A percentile compares a stretch with the other conserved stretches of the same genome.
Conservation (phyloP, 2,797 vertebrate genomes). For the Anomalospiza imberbis region DNA sequence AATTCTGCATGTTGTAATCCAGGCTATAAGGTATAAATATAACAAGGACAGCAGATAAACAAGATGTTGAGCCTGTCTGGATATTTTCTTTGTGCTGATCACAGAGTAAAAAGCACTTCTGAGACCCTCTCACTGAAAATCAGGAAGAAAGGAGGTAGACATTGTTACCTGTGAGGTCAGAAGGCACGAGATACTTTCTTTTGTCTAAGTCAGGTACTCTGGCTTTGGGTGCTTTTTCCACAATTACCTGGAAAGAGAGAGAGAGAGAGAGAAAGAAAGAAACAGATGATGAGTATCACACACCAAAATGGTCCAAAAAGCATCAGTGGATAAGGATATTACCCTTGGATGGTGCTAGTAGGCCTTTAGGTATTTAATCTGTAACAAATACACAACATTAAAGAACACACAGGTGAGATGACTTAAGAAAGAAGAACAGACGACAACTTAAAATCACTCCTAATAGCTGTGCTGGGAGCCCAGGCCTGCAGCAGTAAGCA, state of each 20-base stretch:
- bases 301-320: background rate
- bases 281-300: background rate
- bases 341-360: background rate
- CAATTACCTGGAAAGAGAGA: conserved; percentile 73
- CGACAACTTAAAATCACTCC: background rate
- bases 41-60: background rate
- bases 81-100: background rate
- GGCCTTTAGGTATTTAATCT: background rate
- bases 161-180: conserved; percentile 79
- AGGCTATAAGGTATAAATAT: background rate
- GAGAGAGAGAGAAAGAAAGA: background rate
- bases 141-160: background rate
- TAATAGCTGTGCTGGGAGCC: background rate
- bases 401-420: background rate
- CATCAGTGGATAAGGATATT: background rate
- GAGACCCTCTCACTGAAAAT: background rate
- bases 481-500: background rate
- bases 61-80: background rate
- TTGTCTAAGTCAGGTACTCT: conserved; percentile 82
- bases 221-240: conserved; percentile 82
- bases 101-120: background rate
- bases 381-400: background rate
- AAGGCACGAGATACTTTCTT: conserved; percentile 82
- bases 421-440: background rate
- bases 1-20: background rate